These are phyloP conservation scores for Myocastor coypus DNA, from an alignment of 2,113 vertebrate genomes.

Conservation along the genomic window DNA sequence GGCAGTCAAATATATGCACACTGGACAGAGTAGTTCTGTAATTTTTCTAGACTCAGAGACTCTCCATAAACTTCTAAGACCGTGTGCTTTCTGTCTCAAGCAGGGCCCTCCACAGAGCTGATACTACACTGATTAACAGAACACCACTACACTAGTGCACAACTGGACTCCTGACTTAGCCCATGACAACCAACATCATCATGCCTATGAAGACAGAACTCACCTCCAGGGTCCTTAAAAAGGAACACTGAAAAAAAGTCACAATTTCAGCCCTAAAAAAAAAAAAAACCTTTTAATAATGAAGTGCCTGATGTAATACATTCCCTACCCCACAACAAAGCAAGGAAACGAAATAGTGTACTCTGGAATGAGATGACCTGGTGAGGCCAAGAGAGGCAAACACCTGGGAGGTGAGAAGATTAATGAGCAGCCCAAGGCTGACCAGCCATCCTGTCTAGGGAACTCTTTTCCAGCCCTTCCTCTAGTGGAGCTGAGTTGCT, in stretches of 20 bases:
- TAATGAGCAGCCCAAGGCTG: not conserved
- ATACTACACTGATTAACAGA: not conserved
- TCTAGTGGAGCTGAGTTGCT: not conserved
- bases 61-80: not conserved
- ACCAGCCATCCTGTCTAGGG: too few species aligned
- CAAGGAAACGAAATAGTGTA: not conserved
- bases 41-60: conserved; percentile 4
- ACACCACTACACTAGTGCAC: not conserved
- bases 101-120: not conserved
- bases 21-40: not conserved
- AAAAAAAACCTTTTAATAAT: not conserved
- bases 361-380: not conserved
- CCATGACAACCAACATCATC: not conserved
- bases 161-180: rapidly evolving
- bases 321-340: not conserved
- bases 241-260: not conserved
- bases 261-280: not conserved
- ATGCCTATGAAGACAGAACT: conserved; percentile 15
- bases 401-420: too few species aligned
- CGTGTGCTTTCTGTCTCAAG: not conserved
- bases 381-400: not conserved
- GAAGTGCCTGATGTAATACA: not conserved
- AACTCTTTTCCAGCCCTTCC: not conserved
- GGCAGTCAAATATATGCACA: conserved; percentile 24
- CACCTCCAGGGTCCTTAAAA: not conserved